Evolutionary conservation across 2,888 invertebrate genomes (phyloP).

Genomic region (Drosophila borborema): DNA sequence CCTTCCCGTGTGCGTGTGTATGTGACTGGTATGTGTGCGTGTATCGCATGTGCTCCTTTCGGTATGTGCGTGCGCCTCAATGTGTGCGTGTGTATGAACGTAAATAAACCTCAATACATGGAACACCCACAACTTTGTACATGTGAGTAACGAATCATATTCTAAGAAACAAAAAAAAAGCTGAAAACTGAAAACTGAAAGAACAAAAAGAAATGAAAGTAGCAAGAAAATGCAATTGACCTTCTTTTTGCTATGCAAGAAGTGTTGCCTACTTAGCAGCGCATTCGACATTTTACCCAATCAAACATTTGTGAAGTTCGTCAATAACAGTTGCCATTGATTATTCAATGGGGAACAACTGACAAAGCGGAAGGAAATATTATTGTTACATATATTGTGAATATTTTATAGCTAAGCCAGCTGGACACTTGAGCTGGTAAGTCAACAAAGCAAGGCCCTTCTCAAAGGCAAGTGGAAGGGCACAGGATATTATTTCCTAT

Average conservation of each 20-base stretch:
- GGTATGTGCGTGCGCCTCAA: constrained; percentile 12
- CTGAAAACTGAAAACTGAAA: neutral
- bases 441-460: constrained; percentile 2
- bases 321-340: constrained; percentile 54
- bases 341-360: constrained; percentile 47
- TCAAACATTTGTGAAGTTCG: constrained; percentile 49
- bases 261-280: constrained; percentile 62
- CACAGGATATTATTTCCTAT: neutral
- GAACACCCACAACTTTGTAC: constrained; percentile 60
- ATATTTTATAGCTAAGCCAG: constrained; percentile 9
- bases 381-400: constrained; percentile 10
- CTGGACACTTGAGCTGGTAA: neutral
- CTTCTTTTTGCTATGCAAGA: constrained; percentile 30
- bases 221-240: constrained; percentile 19
- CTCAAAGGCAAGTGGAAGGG: neutral
- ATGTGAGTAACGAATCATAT: constrained; percentile 62
- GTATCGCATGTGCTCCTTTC: constrained; percentile 13
- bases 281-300: constrained; percentile 38
- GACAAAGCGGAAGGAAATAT: constrained; percentile 2
- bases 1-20: constrained; percentile 58
- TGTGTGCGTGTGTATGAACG: constrained; percentile 54
- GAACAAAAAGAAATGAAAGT: constrained; percentile 2
- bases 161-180: constrained; percentile 2
- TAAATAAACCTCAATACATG: constrained; percentile 69
- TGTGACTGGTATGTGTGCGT: constrained; percentile 22